These are phyloP conservation scores for Lacerta viridis DNA, from an alignment of 2,797 vertebrate species.

Conservation along the genomic window DNA sequence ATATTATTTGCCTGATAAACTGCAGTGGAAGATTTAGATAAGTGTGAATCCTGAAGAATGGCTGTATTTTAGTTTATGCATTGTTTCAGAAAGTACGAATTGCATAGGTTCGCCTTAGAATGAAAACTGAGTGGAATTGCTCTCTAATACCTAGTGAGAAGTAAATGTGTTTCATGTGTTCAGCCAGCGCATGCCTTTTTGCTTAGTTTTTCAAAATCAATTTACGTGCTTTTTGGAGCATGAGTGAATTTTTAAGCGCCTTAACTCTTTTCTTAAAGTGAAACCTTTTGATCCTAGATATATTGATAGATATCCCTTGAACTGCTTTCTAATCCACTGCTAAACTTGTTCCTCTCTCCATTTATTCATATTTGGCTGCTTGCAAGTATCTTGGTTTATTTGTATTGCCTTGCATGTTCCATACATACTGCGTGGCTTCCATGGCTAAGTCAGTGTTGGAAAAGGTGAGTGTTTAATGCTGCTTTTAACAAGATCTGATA, in stretches of 20 bases:
- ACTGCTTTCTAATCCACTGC: not conserved
- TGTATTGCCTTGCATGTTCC: not conserved
- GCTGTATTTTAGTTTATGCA: too few species aligned
- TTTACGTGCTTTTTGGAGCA: constrained; percentile 20
- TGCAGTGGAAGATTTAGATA: too few species aligned
- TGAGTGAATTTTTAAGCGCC: not conserved
- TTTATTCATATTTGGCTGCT: not conserved
- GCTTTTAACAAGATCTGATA: constrained; percentile 41
- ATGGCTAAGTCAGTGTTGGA: constrained; percentile 24
- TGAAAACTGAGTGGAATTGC: too few species aligned
- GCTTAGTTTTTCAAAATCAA: not conserved
- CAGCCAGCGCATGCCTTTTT: not conserved
- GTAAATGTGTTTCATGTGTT: not conserved
- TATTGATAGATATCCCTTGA: not conserved
- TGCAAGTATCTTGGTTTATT: not conserved
- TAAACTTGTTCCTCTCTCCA: not conserved
- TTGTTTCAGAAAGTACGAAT: too few species aligned
- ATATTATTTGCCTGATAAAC: too few species aligned
- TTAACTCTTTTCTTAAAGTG: constrained; percentile 10
- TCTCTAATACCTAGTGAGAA: not conserved
- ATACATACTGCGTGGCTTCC: constrained; percentile 14
- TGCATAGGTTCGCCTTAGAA: too few species aligned
- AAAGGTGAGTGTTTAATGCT: constrained; percentile 38
- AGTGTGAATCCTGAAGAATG: too few species aligned
- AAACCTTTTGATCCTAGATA: not conserved